phyloP scores from a whole-genome alignment of 2,113 vertebrate genomes.

The Chrysemys picta region DNA sequence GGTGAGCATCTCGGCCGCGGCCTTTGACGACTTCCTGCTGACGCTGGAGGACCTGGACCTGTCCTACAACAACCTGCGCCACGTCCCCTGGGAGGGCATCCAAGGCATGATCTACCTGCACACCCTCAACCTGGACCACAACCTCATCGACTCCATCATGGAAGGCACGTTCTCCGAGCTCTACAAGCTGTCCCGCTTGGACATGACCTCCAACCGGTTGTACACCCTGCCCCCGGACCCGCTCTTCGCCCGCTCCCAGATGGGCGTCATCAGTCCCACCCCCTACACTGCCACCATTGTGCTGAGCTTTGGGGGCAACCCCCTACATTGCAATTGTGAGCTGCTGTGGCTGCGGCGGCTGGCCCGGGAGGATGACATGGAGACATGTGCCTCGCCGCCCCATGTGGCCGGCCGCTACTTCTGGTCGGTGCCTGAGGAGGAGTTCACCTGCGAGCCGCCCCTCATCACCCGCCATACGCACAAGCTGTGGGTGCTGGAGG shows the following conservation, averaged over 20 bases:
- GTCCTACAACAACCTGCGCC: constrained; percentile 92
- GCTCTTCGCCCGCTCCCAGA: constrained; percentile 85
- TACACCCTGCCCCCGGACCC: constrained; percentile 92
- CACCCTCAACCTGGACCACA: constrained; percentile 93
- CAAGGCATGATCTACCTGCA: constrained; percentile 92
- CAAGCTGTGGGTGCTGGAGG: constrained; percentile 91
- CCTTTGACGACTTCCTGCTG: constrained; percentile 90
- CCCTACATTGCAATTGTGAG: constrained; percentile 94
- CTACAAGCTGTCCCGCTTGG: constrained; percentile 90
- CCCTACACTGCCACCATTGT: constrained; percentile 84
- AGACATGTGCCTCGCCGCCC: constrained; percentile 93
- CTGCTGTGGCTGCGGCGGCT: constrained; percentile 91
- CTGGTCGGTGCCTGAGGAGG: constrained; percentile 95
- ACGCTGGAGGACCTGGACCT: constrained; percentile 95
- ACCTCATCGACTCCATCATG: constrained; percentile 90
- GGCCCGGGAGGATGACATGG: constrained; percentile 88
- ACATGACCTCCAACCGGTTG: constrained; percentile 94
- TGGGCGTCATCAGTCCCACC: constrained; percentile 78
- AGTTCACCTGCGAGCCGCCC: constrained; percentile 89
- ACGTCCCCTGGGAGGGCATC: constrained; percentile 93
- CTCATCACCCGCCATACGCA: constrained; percentile 88
- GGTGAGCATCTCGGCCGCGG: constrained; percentile 85
- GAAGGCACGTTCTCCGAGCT: constrained; percentile 90
- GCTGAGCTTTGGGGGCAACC: constrained; percentile 95
- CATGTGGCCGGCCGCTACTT: constrained; percentile 92